A percentile compares a stretch with the other conserved stretches of the same genome.
Evolutionary conservation across 2,113 vertebrate species (phyloP).

Genomic region (Crotalus helleri): DNA sequence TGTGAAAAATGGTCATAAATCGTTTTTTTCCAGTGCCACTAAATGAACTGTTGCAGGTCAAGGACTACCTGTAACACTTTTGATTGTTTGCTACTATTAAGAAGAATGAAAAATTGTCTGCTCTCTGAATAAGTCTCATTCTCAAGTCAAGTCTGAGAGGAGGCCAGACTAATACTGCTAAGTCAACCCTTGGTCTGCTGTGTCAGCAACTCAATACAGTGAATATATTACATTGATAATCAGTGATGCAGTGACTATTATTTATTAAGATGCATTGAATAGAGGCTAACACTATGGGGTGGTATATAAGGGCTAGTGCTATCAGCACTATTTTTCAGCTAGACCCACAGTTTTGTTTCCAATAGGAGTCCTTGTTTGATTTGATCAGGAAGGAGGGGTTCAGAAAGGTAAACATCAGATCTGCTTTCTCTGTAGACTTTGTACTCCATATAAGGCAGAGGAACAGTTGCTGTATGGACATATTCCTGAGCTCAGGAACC

Average conservation of each 20-base stretch:
- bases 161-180: neutral
- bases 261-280: constrained; percentile 17
- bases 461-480: neutral
- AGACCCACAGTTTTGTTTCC: neutral
- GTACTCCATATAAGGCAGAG: neutral
- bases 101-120: neutral
- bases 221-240: neutral
- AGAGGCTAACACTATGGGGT: constrained; percentile 19
- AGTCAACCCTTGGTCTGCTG: neutral
- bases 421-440: neutral
- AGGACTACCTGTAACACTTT: neutral
- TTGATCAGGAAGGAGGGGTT: neutral
- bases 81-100: neutral
- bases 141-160: neutral
- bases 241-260: constrained; percentile 2
- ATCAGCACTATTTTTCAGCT: neutral
- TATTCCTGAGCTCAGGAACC: neutral
- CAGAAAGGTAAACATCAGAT: neutral
- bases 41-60: too few species aligned
- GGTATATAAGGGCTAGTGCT: too few species aligned
- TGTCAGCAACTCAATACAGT: neutral
- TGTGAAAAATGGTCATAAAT: too few species aligned
- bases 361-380: neutral
- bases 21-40: too few species aligned
- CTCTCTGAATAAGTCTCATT: neutral